phyloP scores from a whole-genome alignment of 2,113 vertebrate genomes.

The Haliaeetus leucogaster region DNA sequence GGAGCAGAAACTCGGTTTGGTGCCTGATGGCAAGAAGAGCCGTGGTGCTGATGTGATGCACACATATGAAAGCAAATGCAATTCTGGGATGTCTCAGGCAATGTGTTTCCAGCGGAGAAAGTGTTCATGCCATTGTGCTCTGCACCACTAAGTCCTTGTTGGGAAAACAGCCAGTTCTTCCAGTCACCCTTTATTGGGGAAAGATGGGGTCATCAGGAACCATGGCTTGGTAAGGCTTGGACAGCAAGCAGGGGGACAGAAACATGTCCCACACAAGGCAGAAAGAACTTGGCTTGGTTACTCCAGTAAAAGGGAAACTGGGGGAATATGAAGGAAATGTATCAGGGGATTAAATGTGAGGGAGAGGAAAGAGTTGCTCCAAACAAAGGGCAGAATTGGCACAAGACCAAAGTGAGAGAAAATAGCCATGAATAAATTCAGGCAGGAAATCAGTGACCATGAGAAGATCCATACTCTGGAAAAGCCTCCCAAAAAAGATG shows the following conservation, averaged over 20 bases:
- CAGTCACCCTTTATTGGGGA: rapidly evolving
- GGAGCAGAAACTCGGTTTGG: neutral
- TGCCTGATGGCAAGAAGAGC: neutral
- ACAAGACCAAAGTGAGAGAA: neutral
- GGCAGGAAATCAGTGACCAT: neutral
- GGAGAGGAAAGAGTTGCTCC: neutral
- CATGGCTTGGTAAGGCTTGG: neutral
- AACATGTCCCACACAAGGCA: neutral
- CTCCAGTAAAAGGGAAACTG: neutral
- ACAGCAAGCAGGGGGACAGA: neutral
- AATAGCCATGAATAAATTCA: neutral
- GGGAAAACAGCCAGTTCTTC: neutral
- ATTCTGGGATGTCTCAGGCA: neutral
- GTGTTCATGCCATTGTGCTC: neutral
- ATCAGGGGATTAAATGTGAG: neutral
- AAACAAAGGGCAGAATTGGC: neutral
- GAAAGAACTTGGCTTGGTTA: neutral
- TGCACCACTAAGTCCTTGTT: neutral
- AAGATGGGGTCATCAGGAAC: neutral
- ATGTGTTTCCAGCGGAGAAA: neutral
- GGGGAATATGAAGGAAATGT: neutral
- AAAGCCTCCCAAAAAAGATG: neutral
- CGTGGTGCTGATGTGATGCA: neutral
- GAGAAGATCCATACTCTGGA: neutral
- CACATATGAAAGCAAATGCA: neutral